Evolutionary conservation across 1,140 invertebrate genomes (phyloP), one percentile per base, ranked within the genome.

Genomic region (Leguminivora glycinivorella): DNA sequence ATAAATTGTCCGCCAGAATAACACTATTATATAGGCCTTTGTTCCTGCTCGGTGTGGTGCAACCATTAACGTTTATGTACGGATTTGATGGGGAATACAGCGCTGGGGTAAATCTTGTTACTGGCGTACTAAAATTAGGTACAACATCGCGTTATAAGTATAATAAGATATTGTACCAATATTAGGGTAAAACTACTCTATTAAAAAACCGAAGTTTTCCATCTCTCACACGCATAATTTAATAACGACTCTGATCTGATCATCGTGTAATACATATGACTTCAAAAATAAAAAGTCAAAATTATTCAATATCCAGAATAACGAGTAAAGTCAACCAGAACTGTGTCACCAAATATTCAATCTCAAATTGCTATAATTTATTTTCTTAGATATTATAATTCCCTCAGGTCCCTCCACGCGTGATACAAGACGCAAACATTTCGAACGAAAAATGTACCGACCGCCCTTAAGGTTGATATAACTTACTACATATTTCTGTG

Each of bases 11-110:
- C 72, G 73, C 75, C 72, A 78, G 81, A 84, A 82, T 82, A 80
- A 82, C 77, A 82, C 81, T 81, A 83, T 85, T 80, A 85, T 71
- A 76, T 77, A 77, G 80, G 80, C 85, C 82, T 83, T 87, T 87
- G 85, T 87, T 83, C 75, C 63, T 72, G 72, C 73, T 75, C 77
- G 75, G 77, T 78, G 75, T 75, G 75, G 70, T 71, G 70, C 71
- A 72, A 56, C 71, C 77, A 83, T 82, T 80, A 80, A 60, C 34
- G 73, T 77, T 82, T 82, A 83, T 83, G 78, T 77, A 70, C 34
- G 47, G 47, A 52, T 52, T 52, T 52, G 47, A 52, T 52, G 47
- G 47, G 47, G 47, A 52, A 52, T 22, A 52, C 47, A 22, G 47
- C 47, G 47, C 47, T 52, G 47, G 47, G 47, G 47, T 52, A 52